Base-by-base conservation (phyloP, 2,113 vertebrate species). In the Cnemophilus loriae region DNA sequence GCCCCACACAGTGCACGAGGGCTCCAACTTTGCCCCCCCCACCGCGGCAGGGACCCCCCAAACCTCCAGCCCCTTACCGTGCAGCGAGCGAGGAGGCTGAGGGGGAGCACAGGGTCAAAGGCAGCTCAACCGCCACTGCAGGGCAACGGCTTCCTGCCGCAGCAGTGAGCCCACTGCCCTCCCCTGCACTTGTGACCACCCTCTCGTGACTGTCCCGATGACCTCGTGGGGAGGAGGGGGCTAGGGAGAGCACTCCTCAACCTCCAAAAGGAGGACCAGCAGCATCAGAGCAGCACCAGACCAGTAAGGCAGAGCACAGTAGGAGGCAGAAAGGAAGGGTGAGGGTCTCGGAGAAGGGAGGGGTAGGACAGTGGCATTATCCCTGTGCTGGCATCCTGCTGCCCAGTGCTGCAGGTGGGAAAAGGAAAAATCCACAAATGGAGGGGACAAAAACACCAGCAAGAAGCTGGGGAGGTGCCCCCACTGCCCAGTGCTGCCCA, bases 121-220 rank as follows among this genome's bases (percentile, higher is more conserved):
- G 14, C 47, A 37, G 39, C 59, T 10, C 27, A 8, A 47, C 47
- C 13, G 23, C 5, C 16, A 6, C 10, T 4, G 26, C 39, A 7
- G 21, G 20, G 35, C 28, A 23, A 1, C 2, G 2, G 49, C 3
- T 14, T 12, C 6, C 21, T 16, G 32, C 26, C 5, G 9, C n/a
- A 8, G 4, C 26, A 2, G 6, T 0, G 19, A 7, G 3, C 9
- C 18, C 55, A 11, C 5, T 20, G 64, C 47, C n/a, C 28, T 3
- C 7, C 65, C 49, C 30, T 3, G 30, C 47, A 4, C 8, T 56
- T 9, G 10, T 2, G n/a, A 13, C 8, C 12, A 8, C 47, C 19
- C 39, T 13, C 15, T 52, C 6, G 0, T 7, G 28, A 1, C n/a
- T 20, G 41, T 6, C 30, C 39, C 9, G 0, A 8, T 11, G 23